A percentile compares a stretch with the other conserved stretches of the same genome.
phyloP scores from a whole-genome alignment of 1,140 invertebrate genomes.

The Eueides isabella region DNA sequence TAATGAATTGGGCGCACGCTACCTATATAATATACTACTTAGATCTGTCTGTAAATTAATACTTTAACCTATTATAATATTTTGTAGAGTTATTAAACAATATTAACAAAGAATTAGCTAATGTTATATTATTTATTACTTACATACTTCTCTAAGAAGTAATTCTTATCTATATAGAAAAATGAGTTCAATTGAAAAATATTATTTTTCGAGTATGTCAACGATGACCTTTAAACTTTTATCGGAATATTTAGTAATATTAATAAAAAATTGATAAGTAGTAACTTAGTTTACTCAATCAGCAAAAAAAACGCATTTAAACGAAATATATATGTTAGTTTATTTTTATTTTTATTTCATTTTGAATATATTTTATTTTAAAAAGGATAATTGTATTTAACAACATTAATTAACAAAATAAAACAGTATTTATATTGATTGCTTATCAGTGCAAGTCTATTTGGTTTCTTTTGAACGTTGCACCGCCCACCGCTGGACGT shows the following conservation, averaged over 20 bases:
- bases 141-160: neutral
- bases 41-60: neutral
- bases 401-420: too few species aligned
- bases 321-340: neutral
- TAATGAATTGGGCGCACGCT: neutral
- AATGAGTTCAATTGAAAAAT: neutral
- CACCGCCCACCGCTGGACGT: too few species aligned
- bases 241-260: neutral
- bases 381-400: too few species aligned
- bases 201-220: neutral
- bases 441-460: too few species aligned
- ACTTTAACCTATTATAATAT: neutral
- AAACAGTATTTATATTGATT: too few species aligned
- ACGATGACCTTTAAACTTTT: neutral
- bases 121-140: neutral
- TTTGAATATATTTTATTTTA: too few species aligned
- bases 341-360: too few species aligned
- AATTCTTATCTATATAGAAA: neutral
- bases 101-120: too few species aligned
- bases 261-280: neutral
- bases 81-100: neutral
- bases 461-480: too few species aligned
- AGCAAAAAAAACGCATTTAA: neutral
- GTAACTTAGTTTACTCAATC: neutral
- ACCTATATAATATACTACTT: neutral